Evolutionary conservation across 1,140 invertebrate species (phyloP).

Genomic region (Brachionus asplanchnoidis): DNA sequence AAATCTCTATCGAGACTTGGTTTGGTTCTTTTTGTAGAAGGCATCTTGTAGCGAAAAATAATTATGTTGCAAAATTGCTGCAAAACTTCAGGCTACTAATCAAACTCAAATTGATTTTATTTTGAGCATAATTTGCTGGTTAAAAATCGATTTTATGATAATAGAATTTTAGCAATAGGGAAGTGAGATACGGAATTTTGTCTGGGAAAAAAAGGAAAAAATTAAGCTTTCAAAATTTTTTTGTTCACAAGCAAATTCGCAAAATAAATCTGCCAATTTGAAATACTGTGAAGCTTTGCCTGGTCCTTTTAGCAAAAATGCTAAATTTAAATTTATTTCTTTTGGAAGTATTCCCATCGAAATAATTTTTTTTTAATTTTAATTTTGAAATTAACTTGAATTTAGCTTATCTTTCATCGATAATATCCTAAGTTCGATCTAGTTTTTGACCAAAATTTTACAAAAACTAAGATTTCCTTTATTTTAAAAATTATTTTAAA

Average conservation of each 20-base stretch:
- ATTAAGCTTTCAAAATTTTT: not conserved
- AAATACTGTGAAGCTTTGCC: too few relatives aligned
- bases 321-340: too few relatives aligned
- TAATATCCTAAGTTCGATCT: too few relatives aligned
- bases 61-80: not conserved
- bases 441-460: too few relatives aligned
- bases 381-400: too few relatives aligned
- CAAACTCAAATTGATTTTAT: not conserved
- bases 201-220: not conserved
- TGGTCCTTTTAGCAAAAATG: too few relatives aligned
- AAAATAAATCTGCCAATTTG: not conserved
- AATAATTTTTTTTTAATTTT: too few relatives aligned
- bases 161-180: not conserved
- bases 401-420: too few relatives aligned
- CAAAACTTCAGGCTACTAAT: not conserved
- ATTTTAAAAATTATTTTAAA: too few relatives aligned
- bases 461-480: too few relatives aligned
- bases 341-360: too few relatives aligned
- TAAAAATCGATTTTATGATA: not conserved
- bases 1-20: not conserved
- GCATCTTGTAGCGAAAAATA: not conserved
- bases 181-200: not conserved
- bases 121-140: not conserved
- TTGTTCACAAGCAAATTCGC: not conserved
- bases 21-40: not conserved